Conservation (phyloP, 2,888 invertebrate genomes). For the Leptinotarsa tumamoca region DNA sequence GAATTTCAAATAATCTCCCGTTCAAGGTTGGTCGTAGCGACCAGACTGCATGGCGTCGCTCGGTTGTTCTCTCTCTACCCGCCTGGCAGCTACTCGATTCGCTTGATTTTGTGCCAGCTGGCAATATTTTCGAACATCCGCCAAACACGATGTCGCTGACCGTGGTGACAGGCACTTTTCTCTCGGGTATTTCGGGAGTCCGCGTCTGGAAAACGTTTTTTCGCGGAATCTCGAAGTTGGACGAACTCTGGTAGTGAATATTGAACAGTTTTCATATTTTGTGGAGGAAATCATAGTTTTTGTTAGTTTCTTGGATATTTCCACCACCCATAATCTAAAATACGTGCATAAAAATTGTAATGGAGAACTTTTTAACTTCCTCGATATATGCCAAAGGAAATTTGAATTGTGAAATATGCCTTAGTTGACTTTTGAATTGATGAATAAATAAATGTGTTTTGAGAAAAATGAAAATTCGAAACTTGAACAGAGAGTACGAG, state of each 20-base stretch:
- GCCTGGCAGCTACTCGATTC: slow-evolving; percentile 7
- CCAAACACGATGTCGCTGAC: slow-evolving; percentile 11
- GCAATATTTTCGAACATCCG: slow-evolving; percentile 15
- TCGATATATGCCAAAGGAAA: too few relatives aligned
- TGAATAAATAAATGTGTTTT: too few relatives aligned
- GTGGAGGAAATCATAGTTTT: too few relatives aligned
- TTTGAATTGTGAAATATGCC: too few relatives aligned
- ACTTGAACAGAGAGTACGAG: too few relatives aligned
- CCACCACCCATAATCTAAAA: too few relatives aligned
- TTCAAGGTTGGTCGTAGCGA: slow-evolving; percentile 8
- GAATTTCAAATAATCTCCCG: slow-evolving; percentile 8
- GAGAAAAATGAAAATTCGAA: too few relatives aligned
- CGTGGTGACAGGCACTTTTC: slow-evolving; percentile 13
- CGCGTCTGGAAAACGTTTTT: not conserved
- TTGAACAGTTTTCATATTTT: too few relatives aligned
- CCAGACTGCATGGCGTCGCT: slow-evolving; percentile 16
- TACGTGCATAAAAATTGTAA: too few relatives aligned
- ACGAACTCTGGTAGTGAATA: not conserved
- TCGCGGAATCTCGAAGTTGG: not conserved
- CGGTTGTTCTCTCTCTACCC: not conserved
- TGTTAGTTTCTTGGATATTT: too few relatives aligned
- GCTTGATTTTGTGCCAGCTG: slow-evolving; percentile 19
- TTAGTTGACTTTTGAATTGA: too few relatives aligned
- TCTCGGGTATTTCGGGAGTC: not conserved
- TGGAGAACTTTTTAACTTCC: too few relatives aligned